phyloP scores from a whole-genome alignment of 2,888 invertebrate genomes.

The Tenthredo amoena region DNA sequence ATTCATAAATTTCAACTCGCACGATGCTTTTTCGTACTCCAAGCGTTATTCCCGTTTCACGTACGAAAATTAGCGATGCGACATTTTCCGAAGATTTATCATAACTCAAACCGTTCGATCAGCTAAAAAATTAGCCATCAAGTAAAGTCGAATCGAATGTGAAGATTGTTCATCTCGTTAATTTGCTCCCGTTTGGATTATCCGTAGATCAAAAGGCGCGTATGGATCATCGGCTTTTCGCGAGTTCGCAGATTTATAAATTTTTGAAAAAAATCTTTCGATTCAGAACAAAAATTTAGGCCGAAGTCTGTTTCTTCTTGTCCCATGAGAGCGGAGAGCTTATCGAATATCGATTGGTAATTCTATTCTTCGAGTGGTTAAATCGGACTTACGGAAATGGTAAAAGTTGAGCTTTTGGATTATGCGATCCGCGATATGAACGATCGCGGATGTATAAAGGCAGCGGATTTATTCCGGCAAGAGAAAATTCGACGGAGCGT shows the following conservation, averaged over 20 bases:
- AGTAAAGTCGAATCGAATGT: too few relatives aligned
- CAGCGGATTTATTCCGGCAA: neutral
- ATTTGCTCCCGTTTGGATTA: too few relatives aligned
- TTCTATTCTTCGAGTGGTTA: too few relatives aligned
- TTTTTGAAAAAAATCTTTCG: too few relatives aligned
- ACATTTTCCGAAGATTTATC: too few relatives aligned
- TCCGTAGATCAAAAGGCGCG: too few relatives aligned
- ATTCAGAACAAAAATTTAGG: neutral
- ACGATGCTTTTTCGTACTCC: neutral
- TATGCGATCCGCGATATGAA: neutral
- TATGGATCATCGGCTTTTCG: too few relatives aligned
- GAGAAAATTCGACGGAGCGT: neutral
- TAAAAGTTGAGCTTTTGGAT: neutral
- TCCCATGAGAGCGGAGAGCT: neutral
- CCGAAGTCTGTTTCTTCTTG: neutral
- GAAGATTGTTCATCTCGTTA: too few relatives aligned
- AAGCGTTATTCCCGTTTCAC: neutral
- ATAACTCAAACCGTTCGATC: too few relatives aligned
- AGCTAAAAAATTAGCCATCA: too few relatives aligned
- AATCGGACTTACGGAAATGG: neutral
- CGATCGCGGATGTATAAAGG: neutral
- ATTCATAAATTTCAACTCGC: neutral
- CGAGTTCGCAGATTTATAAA: too few relatives aligned
- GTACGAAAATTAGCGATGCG: neutral
- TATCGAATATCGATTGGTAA: neutral